Conservation (phyloP, 2,797 vertebrate genomes). For the Thaleichthys pacificus region DNA sequence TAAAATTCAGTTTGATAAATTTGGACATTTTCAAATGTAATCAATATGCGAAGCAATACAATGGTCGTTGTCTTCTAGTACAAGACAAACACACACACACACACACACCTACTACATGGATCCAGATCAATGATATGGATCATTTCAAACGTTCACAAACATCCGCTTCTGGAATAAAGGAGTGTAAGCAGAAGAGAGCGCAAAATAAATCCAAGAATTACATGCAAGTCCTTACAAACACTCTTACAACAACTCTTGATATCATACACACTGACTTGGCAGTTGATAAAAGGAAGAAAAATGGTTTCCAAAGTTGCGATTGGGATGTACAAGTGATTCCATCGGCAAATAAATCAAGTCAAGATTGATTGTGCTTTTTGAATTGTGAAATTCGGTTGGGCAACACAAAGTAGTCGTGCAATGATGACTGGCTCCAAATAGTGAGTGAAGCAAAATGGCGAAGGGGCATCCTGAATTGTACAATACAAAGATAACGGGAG, state of each 20-base stretch:
- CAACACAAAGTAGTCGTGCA: slow-evolving; percentile 17
- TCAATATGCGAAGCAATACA: slow-evolving; percentile 33
- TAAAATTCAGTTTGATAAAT: slow-evolving; percentile 27
- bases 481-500: slow-evolving; percentile 5
- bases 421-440: slow-evolving; percentile 17
- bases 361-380: slow-evolving; percentile 67
- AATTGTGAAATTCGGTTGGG: slow-evolving; percentile 51
- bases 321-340: slow-evolving; percentile 56
- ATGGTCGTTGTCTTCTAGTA: slow-evolving; percentile 51
- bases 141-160: slow-evolving; percentile 59
- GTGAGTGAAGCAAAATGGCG: slow-evolving; percentile 20
- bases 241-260: slow-evolving; percentile 43
- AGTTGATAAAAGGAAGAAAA: slow-evolving; percentile 58
- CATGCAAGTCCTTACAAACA: slow-evolving; percentile 74
- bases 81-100: slow-evolving; percentile 45
- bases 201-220: slow-evolving; percentile 50
- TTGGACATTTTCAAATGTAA: slow-evolving; percentile 40
- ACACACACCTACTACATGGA: slow-evolving; percentile 56
- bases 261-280: slow-evolving; percentile 75
- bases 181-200: slow-evolving; percentile 50
- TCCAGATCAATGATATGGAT: slow-evolving; percentile 61
- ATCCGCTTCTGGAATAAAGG: slow-evolving; percentile 53
- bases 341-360: slow-evolving; percentile 51
- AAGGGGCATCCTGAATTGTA: not conserved
- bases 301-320: slow-evolving; percentile 53